Conservation (phyloP, 2,888 invertebrate species). For the Merodon equestris region DNA sequence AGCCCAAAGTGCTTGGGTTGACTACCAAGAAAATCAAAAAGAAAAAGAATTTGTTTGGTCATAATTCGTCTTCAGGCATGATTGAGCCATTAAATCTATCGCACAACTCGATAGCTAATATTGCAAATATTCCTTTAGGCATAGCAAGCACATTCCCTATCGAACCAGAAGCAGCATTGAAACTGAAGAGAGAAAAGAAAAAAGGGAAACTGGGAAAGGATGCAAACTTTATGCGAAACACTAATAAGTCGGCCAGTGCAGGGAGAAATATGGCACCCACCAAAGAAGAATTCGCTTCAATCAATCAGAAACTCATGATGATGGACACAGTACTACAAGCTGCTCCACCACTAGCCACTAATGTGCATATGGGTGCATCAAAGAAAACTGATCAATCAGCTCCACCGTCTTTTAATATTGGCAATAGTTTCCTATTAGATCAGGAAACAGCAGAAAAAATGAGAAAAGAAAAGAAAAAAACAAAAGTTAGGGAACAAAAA, state of each 20-base stretch:
- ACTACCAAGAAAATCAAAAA: slow-evolving; percentile 69
- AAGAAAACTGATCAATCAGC: slow-evolving; percentile 13
- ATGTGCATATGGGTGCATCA: background rate
- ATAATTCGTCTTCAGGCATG: slow-evolving; percentile 39
- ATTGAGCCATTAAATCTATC: slow-evolving; percentile 69
- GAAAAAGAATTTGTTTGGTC: slow-evolving; percentile 61
- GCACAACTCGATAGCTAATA: slow-evolving; percentile 54
- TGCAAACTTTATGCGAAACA: slow-evolving; percentile 25
- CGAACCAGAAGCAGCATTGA: slow-evolving; percentile 56
- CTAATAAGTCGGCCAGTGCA: slow-evolving; percentile 21
- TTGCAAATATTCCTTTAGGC: slow-evolving; percentile 59
- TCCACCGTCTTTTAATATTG: slow-evolving; percentile 21
- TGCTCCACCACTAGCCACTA: slow-evolving; percentile 71
- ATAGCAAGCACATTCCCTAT: slow-evolving; percentile 64
- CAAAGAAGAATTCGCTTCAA: slow-evolving; percentile 71
- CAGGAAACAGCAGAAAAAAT: slow-evolving; percentile 2
- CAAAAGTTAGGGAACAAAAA: slow-evolving; percentile 37
- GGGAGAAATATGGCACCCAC: slow-evolving; percentile 63
- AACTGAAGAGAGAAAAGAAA: slow-evolving; percentile 73
- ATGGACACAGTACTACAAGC: slow-evolving; percentile 72
- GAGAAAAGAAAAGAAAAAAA: slow-evolving; percentile 48
- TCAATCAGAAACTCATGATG: slow-evolving; percentile 79
- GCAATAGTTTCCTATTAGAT: slow-evolving; percentile 18
- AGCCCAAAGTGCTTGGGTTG: slow-evolving; percentile 63
- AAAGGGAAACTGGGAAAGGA: slow-evolving; percentile 70